These are phyloP conservation scores for Agriotes lineatus DNA, from an alignment of 2,888 invertebrate genomes.

Conservation along the genomic window DNA sequence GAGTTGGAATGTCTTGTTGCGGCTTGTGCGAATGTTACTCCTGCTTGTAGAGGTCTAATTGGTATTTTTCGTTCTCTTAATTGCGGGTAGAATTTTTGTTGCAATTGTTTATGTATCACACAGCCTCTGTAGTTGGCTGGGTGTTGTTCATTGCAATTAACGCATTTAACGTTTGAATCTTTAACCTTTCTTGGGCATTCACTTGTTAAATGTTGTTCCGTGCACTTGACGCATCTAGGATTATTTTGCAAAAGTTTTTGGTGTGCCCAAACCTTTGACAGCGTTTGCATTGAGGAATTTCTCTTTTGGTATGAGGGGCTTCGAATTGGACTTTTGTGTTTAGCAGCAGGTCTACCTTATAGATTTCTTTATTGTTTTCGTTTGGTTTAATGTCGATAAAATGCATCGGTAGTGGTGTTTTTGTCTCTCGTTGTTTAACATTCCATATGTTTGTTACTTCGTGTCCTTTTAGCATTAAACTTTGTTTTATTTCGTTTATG, in stretches of 20 bases:
- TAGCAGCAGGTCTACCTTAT: conserved; percentile 12
- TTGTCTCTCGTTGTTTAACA: conserved; percentile 20
- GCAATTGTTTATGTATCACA: no score
- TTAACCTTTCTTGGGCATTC: no score
- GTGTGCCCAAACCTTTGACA: conserved; percentile 17
- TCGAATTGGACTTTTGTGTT: conserved; percentile 21
- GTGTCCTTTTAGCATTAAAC: neutral
- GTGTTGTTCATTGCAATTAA: conserved; percentile 32
- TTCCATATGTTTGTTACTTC: conserved; percentile 16
- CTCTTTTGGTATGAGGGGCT: neutral
- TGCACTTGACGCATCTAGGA: no score
- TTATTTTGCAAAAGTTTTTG: no score
- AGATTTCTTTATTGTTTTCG: conserved; percentile 10
- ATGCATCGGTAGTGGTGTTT: conserved; percentile 1
- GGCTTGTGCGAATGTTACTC: conserved; percentile 20
- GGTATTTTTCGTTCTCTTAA: conserved; percentile 13
- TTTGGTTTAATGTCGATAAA: conserved; percentile 12
- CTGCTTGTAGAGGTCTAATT: conserved; percentile 13
- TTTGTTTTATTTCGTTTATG: neutral
- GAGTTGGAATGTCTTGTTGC: conserved; percentile 5
- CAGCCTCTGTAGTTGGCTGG: no score
- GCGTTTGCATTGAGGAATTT: conserved; percentile 2
- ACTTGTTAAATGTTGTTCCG: no score
- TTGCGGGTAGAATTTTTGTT: conserved; percentile 10
- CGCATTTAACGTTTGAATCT: no score